Conservation (phyloP, 2,888 invertebrate species). For the Heliconius ethilla region DNA sequence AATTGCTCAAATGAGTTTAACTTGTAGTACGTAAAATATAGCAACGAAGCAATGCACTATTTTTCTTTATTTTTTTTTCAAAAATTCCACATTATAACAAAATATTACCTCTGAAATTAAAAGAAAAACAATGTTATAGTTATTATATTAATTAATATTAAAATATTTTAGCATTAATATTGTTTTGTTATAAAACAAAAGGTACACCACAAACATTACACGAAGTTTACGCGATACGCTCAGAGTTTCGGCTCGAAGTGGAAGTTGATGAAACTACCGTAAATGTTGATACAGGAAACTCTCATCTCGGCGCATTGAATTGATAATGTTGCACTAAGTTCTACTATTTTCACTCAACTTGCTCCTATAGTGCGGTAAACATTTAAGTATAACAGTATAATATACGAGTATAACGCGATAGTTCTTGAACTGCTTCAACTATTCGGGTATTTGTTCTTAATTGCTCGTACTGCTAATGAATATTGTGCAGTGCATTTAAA, state of each 20-base stretch:
- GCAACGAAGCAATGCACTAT: too few species aligned
- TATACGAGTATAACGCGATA: constrained; percentile 6
- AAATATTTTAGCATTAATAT: neutral
- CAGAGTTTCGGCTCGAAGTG: constrained; percentile 49
- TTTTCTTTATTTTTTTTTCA: too few species aligned
- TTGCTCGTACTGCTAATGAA: constrained; percentile 10
- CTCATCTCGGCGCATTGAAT: constrained; percentile 58
- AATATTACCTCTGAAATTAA: too few species aligned
- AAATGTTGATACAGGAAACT: constrained; percentile 63
- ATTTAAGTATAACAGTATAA: constrained; percentile 51
- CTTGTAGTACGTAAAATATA: too few species aligned
- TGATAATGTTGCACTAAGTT: constrained; percentile 31
- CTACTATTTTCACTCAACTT: constrained; percentile 29
- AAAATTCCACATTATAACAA: too few species aligned
- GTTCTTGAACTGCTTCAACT: constrained; percentile 10
- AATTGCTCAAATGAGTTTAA: too few species aligned
- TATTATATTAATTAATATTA: too few species aligned
- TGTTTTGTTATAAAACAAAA: constrained; percentile 11
- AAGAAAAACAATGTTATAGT: too few species aligned
- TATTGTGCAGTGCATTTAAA: constrained; percentile 5
- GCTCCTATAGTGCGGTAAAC: constrained; percentile 21
- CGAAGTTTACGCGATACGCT: constrained; percentile 32
- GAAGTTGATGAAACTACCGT: constrained; percentile 58
- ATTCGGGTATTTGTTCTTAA: constrained; percentile 14
- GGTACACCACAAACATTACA: constrained; percentile 16